phyloP scores from a whole-genome alignment of 2,113 vertebrate genomes.

The Rhinoderma darwinii region DNA sequence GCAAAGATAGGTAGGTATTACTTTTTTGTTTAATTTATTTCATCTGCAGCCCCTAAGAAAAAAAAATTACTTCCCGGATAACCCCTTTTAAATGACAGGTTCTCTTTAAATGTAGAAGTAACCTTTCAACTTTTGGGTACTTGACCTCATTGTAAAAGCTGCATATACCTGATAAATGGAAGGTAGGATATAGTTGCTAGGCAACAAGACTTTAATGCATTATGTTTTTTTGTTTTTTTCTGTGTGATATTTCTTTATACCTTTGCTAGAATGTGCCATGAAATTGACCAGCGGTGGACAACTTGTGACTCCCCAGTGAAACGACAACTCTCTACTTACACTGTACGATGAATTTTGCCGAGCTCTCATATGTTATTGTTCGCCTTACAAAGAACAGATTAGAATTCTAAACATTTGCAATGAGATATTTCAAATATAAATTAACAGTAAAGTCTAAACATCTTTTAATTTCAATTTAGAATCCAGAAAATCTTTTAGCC shows the following conservation, averaged over 20 bases:
- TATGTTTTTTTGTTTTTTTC: not conserved
- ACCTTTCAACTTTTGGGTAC: not conserved
- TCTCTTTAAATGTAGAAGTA: too few relatives aligned
- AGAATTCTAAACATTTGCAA: not conserved
- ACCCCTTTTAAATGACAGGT: too few relatives aligned
- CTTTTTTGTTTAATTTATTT: too few relatives aligned
- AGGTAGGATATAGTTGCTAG: not conserved
- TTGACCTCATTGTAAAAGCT: not conserved
- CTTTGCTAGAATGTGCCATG: not conserved
- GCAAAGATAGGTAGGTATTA: too few relatives aligned
- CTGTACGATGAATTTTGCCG: not conserved
- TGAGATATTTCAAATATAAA: not conserved
- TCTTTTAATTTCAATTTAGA: not conserved
- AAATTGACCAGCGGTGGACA: not conserved
- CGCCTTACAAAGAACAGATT: not conserved
- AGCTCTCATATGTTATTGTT: not conserved
- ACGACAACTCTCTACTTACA: not conserved
- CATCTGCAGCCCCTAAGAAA: too few relatives aligned
- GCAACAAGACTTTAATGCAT: not conserved
- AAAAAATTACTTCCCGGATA: too few relatives aligned
- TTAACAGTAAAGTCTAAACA: not conserved
- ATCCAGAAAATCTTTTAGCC: not conserved
- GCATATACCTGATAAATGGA: not conserved
- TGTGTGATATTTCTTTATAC: not conserved
- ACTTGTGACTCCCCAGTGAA: not conserved